A percentile compares a stretch with the other conserved stretches of the same genome.
These are phyloP conservation scores for Pelagia noctiluca DNA, from an alignment of 30 jellyfish, hydroid and myxozoan genomes.

Conservation along the genomic window DNA sequence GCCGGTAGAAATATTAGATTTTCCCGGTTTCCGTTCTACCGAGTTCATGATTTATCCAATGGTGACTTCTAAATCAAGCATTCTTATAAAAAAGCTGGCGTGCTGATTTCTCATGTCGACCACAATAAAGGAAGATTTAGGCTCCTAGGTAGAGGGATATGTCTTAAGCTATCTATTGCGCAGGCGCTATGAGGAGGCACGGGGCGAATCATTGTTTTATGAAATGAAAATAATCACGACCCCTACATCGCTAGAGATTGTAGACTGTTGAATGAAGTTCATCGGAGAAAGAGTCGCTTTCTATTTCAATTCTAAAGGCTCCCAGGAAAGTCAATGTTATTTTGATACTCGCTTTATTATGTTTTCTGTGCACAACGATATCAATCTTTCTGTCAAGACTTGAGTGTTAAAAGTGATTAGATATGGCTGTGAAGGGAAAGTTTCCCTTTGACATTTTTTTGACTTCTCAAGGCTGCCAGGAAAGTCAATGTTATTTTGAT, in stretches of 20 bases:
- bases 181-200: constrained; percentile 75
- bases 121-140: constrained; percentile 75
- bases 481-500: too few species aligned
- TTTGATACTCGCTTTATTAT: not conserved
- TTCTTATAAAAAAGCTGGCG: constrained; percentile 7
- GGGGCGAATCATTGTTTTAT: constrained; percentile 74
- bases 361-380: not conserved
- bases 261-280: constrained; percentile 46
- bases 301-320: constrained; percentile 38
- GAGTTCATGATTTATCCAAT: not conserved
- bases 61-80: constrained; percentile 14
- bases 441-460: not conserved
- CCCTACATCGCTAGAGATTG: constrained; percentile 78
- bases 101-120: constrained; percentile 50
- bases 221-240: constrained; percentile 69
- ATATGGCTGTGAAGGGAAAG: not conserved
- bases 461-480: not conserved
- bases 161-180: constrained; percentile 55
- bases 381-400: not conserved
- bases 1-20: too few species aligned
- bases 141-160: constrained; percentile 74
- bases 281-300: constrained; percentile 20
- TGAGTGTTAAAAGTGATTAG: not conserved
- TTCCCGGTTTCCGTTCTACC: not conserved
- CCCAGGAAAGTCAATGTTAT: constrained; percentile 53